These are phyloP conservation scores for Doris montereyensis DNA, from an alignment of 2,888 invertebrate species.

Conservation along the genomic window DNA sequence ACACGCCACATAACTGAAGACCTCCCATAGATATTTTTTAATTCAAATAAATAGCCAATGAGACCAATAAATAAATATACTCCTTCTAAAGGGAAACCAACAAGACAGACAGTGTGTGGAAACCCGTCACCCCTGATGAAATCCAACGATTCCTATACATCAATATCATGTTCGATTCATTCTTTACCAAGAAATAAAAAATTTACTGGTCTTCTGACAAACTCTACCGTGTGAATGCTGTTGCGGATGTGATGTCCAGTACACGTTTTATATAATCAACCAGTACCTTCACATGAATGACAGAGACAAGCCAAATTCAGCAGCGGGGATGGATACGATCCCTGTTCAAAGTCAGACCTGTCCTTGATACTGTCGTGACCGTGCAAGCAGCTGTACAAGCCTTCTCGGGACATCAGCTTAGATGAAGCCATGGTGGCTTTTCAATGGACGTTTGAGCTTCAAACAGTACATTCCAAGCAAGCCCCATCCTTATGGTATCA, in stretches of 20 bases:
- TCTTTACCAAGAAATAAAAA: not conserved
- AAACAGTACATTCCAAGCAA: too few relatives aligned
- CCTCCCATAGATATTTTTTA: not conserved
- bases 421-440: too few relatives aligned
- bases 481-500: too few relatives aligned
- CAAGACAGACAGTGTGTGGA: not conserved
- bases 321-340: not conserved
- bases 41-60: not conserved
- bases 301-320: not conserved
- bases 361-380: too few relatives aligned
- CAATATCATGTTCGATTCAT: too few relatives aligned
- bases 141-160: too few relatives aligned
- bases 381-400: too few relatives aligned
- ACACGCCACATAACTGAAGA: too few relatives aligned
- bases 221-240: too few relatives aligned
- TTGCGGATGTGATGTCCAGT: not conserved
- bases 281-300: not conserved
- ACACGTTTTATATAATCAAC: not conserved
- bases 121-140: not conserved
- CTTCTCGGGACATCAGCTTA: too few relatives aligned
- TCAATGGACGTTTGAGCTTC: too few relatives aligned
- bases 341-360: constrained; percentile 1
- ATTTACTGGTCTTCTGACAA: too few relatives aligned
- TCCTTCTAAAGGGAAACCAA: not conserved
- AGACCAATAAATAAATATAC: not conserved